Evolutionary conservation across 2,888 invertebrate genomes (phyloP), one percentile per base, ranked within the genome.

Genomic region (Lasioglossum pauxillum): DNA sequence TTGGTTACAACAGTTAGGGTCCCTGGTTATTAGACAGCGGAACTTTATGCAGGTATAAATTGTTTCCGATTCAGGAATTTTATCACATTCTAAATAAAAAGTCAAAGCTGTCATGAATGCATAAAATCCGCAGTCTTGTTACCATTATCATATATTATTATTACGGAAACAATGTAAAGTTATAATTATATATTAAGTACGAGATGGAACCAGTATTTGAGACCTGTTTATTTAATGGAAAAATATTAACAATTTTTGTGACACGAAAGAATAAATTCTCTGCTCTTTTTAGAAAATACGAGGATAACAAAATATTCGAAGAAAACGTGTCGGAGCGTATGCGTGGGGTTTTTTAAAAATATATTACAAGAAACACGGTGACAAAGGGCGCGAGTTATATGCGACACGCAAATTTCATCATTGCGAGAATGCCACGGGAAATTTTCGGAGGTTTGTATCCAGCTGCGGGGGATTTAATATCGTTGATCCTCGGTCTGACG

Each of bases 381-480:
- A 69, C 69, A 69, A 69, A 69, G 69, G 23, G 23, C 38, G 38
- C 8, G 23, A 23, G 35, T 41, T 71, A 41, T 41, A n/a, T n/a
- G 41, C 41, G 71, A 71, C 41, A 71, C 41, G 71, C 71, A 71
- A 41, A 71, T 41, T 71, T 71, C 71, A 71, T 71, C n/a, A 41
- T 71, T n/a, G 38, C 41, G n/a, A 7, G 41, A 41, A 41, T 41
- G 57, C 64, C 35, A 19, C 27, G 35, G 27, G 27, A 72, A 64
- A 82, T 73, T 82, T 73, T 27, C 10, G 73, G 73, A 19, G 44
- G 69, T 57, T 71, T 69, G 31, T 81, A 31, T 35, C 27, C 71
- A 31, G 46, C 49, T 64, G 53, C 49, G 41, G 31, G 31, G 38
- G 73, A 79, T 82, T 67, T 67, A 80, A 82, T 79, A 79, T 69